phyloP scores from a whole-genome alignment of 2,888 invertebrate genomes.

The Epiblema foenella region DNA sequence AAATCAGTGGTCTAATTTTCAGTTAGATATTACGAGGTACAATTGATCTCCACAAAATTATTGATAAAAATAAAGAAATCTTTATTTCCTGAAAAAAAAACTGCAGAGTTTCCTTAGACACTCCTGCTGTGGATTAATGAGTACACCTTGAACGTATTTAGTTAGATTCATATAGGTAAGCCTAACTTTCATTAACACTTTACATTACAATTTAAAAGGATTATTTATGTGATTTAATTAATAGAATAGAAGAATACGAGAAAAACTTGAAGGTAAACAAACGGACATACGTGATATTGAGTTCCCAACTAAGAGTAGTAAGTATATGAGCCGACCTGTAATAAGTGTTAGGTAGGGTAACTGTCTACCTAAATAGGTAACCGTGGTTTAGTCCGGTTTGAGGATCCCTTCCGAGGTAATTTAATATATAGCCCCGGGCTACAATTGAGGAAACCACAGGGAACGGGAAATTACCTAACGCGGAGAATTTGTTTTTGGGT shows the following conservation, averaged over 20 bases:
- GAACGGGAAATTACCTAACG: slow-evolving; percentile 52
- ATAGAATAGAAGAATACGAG: too few species aligned
- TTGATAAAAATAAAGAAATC: too few species aligned
- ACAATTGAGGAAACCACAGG: slow-evolving; percentile 70
- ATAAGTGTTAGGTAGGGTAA: slow-evolving; percentile 51
- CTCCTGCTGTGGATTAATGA: too few species aligned
- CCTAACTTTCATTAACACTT: too few species aligned
- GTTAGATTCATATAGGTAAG: too few species aligned
- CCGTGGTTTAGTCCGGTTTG: slow-evolving; percentile 38
- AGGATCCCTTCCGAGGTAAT: slow-evolving; percentile 63
- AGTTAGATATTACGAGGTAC: too few species aligned
- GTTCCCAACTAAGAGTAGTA: slow-evolving; percentile 59
- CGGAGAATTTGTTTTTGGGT: slow-evolving; percentile 9
- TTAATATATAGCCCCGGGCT: slow-evolving; percentile 77
- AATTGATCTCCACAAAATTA: not conserved
- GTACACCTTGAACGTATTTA: too few species aligned
- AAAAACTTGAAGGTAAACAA: slow-evolving; percentile 16
- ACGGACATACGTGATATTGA: slow-evolving; percentile 52
- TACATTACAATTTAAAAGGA: too few species aligned
- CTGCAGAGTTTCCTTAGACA: too few species aligned
- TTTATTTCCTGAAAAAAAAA: too few species aligned
- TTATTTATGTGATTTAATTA: too few species aligned
- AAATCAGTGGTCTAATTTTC: not conserved
- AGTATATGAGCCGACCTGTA: slow-evolving; percentile 66
- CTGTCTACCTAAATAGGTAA: slow-evolving; percentile 38